Conservation (phyloP, 2,113 vertebrate species). For the Periophthalmodon schlosseri region DNA sequence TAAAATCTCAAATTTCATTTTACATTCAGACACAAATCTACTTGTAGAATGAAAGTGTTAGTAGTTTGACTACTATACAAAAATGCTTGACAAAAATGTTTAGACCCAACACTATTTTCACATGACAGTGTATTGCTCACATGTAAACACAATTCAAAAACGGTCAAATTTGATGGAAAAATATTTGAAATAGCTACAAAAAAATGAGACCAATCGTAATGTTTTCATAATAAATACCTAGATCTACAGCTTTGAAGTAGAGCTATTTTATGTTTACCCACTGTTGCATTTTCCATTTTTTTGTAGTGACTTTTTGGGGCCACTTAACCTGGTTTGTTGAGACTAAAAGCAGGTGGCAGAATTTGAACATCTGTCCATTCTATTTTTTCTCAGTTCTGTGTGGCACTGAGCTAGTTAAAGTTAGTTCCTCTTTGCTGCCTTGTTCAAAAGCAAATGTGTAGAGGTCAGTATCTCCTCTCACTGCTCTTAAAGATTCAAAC, state of each 20-base stretch:
- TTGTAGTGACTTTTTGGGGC: neutral
- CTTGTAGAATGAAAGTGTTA: too few relatives aligned
- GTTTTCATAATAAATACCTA: too few relatives aligned
- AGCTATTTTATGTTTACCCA: neutral
- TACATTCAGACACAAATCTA: too few relatives aligned
- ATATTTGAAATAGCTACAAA: neutral
- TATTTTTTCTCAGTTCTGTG: slow-evolving; percentile 3
- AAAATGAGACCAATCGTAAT: too few relatives aligned
- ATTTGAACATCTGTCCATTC: slow-evolving; percentile 10
- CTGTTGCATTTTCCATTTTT: neutral
- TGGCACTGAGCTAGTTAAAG: slow-evolving; percentile 29
- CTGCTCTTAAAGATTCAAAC: slow-evolving; percentile 17
- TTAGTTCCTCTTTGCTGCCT: slow-evolving; percentile 22
- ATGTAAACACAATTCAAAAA: too few relatives aligned
- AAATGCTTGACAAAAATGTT: too few relatives aligned
- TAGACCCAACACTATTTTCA: too few relatives aligned
- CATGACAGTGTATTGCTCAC: too few relatives aligned
- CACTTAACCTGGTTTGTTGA: neutral
- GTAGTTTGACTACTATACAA: too few relatives aligned
- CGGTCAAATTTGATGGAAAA: neutral
- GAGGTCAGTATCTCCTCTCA: neutral
- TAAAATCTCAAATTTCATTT: too few relatives aligned
- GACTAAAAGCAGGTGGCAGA: neutral
- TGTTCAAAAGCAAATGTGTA: slow-evolving; percentile 32
- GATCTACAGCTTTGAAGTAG: neutral